Evolutionary conservation across 2,797 vertebrate species (phyloP).

Genomic region (Nannoperca australis): DNA sequence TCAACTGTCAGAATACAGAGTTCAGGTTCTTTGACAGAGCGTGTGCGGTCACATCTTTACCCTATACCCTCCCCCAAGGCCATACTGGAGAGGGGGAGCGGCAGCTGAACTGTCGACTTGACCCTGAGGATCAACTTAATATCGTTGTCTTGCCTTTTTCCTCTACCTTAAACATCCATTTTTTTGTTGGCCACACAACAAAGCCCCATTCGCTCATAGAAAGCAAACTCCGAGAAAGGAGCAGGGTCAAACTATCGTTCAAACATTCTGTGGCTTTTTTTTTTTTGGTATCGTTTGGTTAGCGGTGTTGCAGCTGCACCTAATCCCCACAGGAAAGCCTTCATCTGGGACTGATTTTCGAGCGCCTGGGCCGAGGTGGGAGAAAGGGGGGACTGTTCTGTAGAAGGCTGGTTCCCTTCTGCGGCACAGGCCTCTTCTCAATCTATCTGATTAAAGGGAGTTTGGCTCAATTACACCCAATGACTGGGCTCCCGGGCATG

Average conservation of each 20-base stretch:
- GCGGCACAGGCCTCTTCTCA: conserved; percentile 66
- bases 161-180: conserved; percentile 29
- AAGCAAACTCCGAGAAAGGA: conserved; percentile 56
- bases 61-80: conserved; percentile 58
- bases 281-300: conserved; percentile 64
- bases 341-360: conserved; percentile 86
- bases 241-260: conserved; percentile 68
- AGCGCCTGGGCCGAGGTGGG: conserved; percentile 44
- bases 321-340: conserved; percentile 81
- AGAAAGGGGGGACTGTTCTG: conserved; percentile 70
- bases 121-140: conserved; percentile 57
- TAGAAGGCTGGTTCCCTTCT: conserved; percentile 66
- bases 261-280: conserved; percentile 47
- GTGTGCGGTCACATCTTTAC: conserved; percentile 70
- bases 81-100: conserved; percentile 39
- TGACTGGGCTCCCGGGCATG: conserved; percentile 61
- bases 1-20: conserved; percentile 69
- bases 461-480: conserved; percentile 82
- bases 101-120: conserved; percentile 42
- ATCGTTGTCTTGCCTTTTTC: conserved; percentile 31
- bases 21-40: conserved; percentile 73
- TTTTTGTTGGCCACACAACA: conserved; percentile 36
- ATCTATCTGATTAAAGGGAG: conserved; percentile 84
- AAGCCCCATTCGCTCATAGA: conserved; percentile 34
- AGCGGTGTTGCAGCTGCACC: conserved; percentile 78